Percentiles rank a stretch among this genome's conserved stretches.
Evolutionary conservation across 2,888 invertebrate species (phyloP).

Genomic region (Heliconius ethilla): DNA sequence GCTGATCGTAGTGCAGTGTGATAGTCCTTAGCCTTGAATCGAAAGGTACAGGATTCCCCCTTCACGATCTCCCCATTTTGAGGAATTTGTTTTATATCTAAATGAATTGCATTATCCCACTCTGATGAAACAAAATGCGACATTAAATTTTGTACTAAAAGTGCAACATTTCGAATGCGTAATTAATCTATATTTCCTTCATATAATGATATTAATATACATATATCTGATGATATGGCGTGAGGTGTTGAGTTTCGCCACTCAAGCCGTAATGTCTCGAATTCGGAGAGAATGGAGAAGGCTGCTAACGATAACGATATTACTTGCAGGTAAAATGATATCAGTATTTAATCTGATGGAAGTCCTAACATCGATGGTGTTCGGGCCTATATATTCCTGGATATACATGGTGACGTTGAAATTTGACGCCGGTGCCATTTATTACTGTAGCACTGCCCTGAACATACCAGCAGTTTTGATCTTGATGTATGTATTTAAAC

Average conservation of each 20-base stretch:
- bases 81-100: neutral
- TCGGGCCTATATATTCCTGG: slow-evolving; percentile 87
- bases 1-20: neutral
- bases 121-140: neutral
- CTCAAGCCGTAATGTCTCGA: too few species aligned
- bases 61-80: neutral
- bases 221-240: too few species aligned
- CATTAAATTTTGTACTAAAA: neutral
- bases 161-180: too few species aligned
- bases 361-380: slow-evolving; percentile 86
- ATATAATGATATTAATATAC: too few species aligned
- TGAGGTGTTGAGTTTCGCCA: too few species aligned
- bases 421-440: slow-evolving; percentile 84
- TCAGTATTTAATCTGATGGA: slow-evolving; percentile 87
- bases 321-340: slow-evolving; percentile 84
- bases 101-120: neutral
- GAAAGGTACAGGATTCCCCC: neutral
- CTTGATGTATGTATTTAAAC: slow-evolving; percentile 75
- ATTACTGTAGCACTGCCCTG: slow-evolving; percentile 84
- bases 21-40: neutral
- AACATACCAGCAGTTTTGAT: slow-evolving; percentile 85
- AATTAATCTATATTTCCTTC: too few species aligned
- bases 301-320: neutral
- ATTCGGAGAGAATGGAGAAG: too few species aligned
- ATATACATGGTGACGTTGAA: slow-evolving; percentile 85